These are phyloP conservation scores for Pemphigus obesinymphae DNA, from an alignment of 1,140 invertebrate species.

Conservation along the genomic window DNA sequence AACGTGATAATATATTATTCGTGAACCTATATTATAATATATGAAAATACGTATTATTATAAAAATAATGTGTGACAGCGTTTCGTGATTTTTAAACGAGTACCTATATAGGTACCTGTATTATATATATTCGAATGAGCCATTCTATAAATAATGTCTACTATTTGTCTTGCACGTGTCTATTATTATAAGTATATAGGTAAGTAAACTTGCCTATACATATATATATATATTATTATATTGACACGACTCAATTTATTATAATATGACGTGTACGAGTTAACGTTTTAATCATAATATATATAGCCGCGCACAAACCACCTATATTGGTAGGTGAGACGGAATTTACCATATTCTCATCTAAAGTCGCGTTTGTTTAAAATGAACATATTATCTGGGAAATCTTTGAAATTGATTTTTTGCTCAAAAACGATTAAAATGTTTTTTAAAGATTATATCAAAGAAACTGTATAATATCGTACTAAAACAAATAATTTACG, in stretches of 20 bases:
- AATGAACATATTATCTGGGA: no score
- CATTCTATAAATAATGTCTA: neutral
- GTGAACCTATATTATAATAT: neutral
- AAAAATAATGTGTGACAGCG: neutral
- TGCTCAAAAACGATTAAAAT: no score
- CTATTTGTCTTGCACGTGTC: neutral
- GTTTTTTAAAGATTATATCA: no score
- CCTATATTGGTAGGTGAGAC: no score
- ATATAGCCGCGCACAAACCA: neutral
- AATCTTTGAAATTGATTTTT: no score
- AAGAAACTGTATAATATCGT: no score
- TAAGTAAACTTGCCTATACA: no score
- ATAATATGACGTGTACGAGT: neutral
- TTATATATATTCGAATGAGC: neutral
- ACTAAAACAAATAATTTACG: no score
- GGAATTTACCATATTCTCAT: no score
- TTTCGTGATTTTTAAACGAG: conserved; percentile 23
- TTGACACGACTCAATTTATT: neutral
- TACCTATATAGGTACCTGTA: neutral
- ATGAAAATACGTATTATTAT: neutral
- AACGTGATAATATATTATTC: no score
- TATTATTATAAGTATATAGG: no score
- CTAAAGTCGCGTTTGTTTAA: no score
- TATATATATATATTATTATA: neutral
- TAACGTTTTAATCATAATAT: neutral